Percentiles rank a stretch among this genome's conserved stretches.
Evolutionary conservation across 2,113 vertebrate genomes (phyloP).

Genomic region (Gasterosteus nipponicus): DNA sequence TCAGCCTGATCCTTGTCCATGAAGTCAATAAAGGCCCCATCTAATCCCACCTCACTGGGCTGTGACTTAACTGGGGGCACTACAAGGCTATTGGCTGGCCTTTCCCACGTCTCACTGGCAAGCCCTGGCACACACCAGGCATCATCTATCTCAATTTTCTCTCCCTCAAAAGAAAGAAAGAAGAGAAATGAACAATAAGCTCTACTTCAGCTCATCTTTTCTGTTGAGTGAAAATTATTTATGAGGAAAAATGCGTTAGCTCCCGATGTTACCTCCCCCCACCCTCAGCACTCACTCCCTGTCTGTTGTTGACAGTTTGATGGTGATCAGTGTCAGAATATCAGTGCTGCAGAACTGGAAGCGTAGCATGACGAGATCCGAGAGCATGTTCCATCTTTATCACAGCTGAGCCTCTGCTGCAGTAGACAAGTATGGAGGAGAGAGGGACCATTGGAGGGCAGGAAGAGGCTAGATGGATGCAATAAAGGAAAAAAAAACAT

Average conservation of each 20-base stretch:
- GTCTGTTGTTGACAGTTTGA: conserved; percentile 75
- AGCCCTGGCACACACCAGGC: conserved; percentile 22
- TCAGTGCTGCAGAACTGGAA: conserved; percentile 72
- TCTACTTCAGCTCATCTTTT: conserved; percentile 57
- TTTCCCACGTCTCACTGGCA: conserved; percentile 10
- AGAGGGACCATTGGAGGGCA: not conserved
- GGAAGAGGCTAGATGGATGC: conserved; percentile 36
- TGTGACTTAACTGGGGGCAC: conserved; percentile 17
- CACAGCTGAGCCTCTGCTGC: conserved; percentile 69
- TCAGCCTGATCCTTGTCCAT: conserved; percentile 36
- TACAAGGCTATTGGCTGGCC: conserved; percentile 1
- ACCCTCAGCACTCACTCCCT: conserved; percentile 36
- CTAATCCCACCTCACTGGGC: conserved; percentile 44
- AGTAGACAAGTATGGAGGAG: conserved; percentile 36
- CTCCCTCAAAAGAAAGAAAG: conserved; percentile 26
- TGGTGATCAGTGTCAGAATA: conserved; percentile 77
- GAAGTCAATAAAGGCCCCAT: conserved; percentile 38
- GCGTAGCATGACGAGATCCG: conserved; percentile 70
- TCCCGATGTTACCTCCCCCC: conserved; percentile 1
- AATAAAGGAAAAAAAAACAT: not conserved
- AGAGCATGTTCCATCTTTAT: conserved; percentile 78
- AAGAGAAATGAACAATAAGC: conserved; percentile 72
- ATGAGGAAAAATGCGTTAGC: conserved; percentile 62
- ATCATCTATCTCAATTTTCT: conserved; percentile 73
- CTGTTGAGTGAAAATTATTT: conserved; percentile 72